These are phyloP conservation scores for Campoplex nolae DNA, from an alignment of 2,888 invertebrate genomes.

Conservation along the genomic window DNA sequence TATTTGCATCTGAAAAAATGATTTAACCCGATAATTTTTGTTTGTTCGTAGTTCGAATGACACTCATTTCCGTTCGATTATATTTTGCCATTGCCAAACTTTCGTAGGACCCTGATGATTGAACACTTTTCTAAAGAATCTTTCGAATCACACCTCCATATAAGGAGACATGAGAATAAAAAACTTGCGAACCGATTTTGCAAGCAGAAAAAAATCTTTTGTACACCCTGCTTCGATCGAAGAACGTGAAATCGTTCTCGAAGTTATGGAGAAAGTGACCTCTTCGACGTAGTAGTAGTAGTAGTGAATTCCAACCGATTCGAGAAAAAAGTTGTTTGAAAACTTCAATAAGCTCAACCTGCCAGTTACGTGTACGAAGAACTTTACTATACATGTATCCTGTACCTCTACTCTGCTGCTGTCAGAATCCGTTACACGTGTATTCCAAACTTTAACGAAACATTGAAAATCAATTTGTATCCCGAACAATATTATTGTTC, in stretches of 20 bases:
- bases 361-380: conserved; percentile 22
- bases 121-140: neutral
- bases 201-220: conserved; percentile 1
- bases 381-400: neutral
- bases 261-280: conserved; percentile 12
- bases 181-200: neutral
- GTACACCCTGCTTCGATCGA: neutral
- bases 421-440: conserved; percentile 24
- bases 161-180: neutral
- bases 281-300: neutral
- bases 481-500: conserved; percentile 24
- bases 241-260: neutral
- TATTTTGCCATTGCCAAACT: neutral
- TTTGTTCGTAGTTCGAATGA: neutral
- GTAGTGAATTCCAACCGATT: neutral
- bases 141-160: neutral
- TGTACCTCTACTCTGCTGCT: neutral
- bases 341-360: conserved; percentile 41
- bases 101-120: neutral
- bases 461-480: conserved; percentile 57
- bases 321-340: conserved; percentile 41
- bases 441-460: conserved; percentile 26
- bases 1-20: neutral
- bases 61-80: neutral
- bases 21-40: neutral